phyloP scores from a whole-genome alignment of 2,113 vertebrate genomes.

The Tetraodon nigroviridis region DNA sequence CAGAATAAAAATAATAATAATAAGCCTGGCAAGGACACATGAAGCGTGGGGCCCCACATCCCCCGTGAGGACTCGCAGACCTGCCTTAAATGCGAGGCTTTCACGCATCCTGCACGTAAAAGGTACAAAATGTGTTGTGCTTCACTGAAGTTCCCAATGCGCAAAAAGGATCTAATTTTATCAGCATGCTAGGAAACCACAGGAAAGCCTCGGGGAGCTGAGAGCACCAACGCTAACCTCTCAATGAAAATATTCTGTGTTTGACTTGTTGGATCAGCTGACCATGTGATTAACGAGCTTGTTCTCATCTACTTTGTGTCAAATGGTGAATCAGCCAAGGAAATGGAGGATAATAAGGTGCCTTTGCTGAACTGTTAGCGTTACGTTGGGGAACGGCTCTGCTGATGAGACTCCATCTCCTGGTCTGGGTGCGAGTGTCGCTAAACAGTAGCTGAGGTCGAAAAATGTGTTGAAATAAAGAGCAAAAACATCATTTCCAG shows the following conservation, averaged over 20 bases:
- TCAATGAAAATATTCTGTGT: too few relatives aligned
- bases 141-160: not conserved
- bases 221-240: too few relatives aligned
- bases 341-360: conserved; percentile 25
- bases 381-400: conserved; percentile 43
- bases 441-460: conserved; percentile 45
- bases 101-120: conserved; percentile 32
- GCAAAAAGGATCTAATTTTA: not conserved
- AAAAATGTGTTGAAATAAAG: too few relatives aligned
- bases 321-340: not conserved
- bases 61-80: conserved; percentile 42
- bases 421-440: conserved; percentile 54
- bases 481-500: conserved; percentile 9
- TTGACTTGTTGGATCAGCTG: too few relatives aligned
- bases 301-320: too few relatives aligned
- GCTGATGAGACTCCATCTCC: conserved; percentile 57
- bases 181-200: too few relatives aligned
- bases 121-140: not conserved
- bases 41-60: conserved; percentile 49
- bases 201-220: not conserved
- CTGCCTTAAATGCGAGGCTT: conserved; percentile 25
- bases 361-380: conserved; percentile 50
- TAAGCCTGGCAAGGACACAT: conserved; percentile 36
- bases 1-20: conserved; percentile 26
- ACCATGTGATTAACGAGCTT: too few relatives aligned